These are phyloP conservation scores for Zosterops borbonicus DNA, from an alignment of 2,113 vertebrate species.

Conservation along the genomic window DNA sequence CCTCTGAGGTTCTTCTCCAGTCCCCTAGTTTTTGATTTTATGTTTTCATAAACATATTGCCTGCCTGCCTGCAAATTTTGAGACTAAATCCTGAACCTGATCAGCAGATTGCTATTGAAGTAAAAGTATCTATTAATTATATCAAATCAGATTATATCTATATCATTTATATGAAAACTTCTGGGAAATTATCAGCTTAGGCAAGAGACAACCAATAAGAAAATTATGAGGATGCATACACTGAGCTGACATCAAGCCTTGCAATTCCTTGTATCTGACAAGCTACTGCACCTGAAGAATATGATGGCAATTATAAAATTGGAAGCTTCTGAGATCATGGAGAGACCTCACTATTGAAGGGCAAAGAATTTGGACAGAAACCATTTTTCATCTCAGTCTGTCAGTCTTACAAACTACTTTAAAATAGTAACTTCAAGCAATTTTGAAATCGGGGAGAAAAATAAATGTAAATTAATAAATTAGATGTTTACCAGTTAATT, in stretches of 20 bases:
- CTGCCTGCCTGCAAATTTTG: constrained; percentile 42
- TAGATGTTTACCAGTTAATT: not conserved
- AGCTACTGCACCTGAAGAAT: not conserved
- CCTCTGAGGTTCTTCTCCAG: not conserved
- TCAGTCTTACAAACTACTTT: not conserved
- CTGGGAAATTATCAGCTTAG: constrained; percentile 3
- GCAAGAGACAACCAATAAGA: constrained; percentile 8
- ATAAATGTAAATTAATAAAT: constrained; percentile 3
- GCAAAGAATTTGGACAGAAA: not conserved
- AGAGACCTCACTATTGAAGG: not conserved
- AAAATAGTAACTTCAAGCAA: not conserved
- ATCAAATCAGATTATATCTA: constrained; percentile 17
- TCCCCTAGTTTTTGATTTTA: constrained; percentile 43
- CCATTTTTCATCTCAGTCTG: not conserved
- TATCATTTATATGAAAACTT: constrained; percentile 45
- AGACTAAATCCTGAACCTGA: constrained; percentile 63
- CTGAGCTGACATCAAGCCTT: not conserved
- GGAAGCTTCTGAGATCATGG: not conserved
- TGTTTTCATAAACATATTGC: constrained; percentile 46
- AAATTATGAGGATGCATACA: not conserved
- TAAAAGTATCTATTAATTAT: constrained; percentile 42
- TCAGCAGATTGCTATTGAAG: constrained; percentile 39
- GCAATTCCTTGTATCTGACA: not conserved
- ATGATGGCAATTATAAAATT: not conserved
- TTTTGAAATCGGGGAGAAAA: not conserved